A percentile compares a stretch with the other conserved stretches of the same genome.
Conservation (phyloP, 2,797 vertebrate genomes). For the Microtus obscurus region DNA sequence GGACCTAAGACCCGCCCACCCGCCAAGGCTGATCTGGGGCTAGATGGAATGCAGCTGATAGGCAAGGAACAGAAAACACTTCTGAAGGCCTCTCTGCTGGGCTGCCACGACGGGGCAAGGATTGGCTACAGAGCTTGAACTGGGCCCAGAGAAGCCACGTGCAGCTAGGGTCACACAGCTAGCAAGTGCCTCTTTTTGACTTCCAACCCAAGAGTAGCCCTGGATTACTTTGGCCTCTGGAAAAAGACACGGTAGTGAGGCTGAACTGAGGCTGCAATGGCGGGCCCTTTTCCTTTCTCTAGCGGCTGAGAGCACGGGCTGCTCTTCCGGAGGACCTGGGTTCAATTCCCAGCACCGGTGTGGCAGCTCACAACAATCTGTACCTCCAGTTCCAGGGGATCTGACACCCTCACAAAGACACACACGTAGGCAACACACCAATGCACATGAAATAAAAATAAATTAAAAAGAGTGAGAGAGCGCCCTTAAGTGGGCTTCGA, state of each 20-base stretch:
- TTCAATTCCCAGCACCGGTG: neutral
- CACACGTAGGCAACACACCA: neutral
- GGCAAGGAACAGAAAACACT: slow-evolving; percentile 7
- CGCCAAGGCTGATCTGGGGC: neutral
- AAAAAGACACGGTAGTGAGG: slow-evolving; percentile 65
- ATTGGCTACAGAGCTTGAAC: slow-evolving; percentile 33
- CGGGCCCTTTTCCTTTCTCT: slow-evolving; percentile 33
- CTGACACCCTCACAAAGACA: neutral
- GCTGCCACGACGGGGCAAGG: neutral
- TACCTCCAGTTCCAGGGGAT: neutral
- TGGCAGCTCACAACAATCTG: neutral
- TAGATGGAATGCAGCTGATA: slow-evolving; percentile 58
- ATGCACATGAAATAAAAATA: neutral
- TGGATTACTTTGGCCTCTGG: neutral
- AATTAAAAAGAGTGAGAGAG: neutral
- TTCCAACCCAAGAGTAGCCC: neutral
- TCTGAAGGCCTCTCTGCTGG: neutral
- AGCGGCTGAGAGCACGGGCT: neutral
- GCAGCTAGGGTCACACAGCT: slow-evolving; percentile 66
- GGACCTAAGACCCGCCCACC: slow-evolving; percentile 53
- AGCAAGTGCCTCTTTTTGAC: neutral
- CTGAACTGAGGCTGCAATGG: neutral
- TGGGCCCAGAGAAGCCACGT: slow-evolving; percentile 52
- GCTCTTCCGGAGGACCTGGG: neutral
- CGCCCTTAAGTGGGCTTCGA: slow-evolving; percentile 21